Conservation (phyloP, 2,113 vertebrate genomes). For the Onychostoma macrolepis region DNA sequence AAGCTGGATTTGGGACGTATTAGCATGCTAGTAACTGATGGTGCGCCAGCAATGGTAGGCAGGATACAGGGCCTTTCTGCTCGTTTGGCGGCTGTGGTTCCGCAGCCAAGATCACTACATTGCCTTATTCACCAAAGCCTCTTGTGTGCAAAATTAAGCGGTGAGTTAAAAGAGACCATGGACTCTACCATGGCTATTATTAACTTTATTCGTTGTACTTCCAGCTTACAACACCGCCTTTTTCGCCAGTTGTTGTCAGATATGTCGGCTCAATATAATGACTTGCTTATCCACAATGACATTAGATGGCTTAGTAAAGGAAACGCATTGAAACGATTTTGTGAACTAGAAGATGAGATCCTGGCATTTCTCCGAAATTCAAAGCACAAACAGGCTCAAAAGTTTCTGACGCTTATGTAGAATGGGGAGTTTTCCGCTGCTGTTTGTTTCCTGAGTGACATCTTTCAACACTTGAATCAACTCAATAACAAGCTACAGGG, state of each 20-base stretch:
- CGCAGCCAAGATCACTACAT: too few species aligned
- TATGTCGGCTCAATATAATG: not conserved
- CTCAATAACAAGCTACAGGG: not conserved
- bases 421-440: too few species aligned
- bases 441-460: not conserved
- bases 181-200: too few species aligned
- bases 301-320: not conserved
- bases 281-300: not conserved
- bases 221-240: not conserved
- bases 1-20: too few species aligned
- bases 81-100: too few species aligned
- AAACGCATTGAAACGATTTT: not conserved
- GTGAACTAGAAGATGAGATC: not conserved
- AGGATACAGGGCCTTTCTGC: too few species aligned
- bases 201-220: not conserved
- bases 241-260: not conserved
- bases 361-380: not conserved
- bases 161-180: too few species aligned
- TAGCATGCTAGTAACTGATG: too few species aligned
- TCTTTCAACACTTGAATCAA: not conserved
- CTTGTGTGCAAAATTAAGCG: too few species aligned
- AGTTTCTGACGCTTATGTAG: not conserved
- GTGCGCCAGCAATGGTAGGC: too few species aligned
- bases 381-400: not conserved
- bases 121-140: too few species aligned